A percentile compares a stretch with the other conserved stretches of the same genome.
phyloP scores from a whole-genome alignment of 1,140 invertebrate genomes.

The Cydia amplana region DNA sequence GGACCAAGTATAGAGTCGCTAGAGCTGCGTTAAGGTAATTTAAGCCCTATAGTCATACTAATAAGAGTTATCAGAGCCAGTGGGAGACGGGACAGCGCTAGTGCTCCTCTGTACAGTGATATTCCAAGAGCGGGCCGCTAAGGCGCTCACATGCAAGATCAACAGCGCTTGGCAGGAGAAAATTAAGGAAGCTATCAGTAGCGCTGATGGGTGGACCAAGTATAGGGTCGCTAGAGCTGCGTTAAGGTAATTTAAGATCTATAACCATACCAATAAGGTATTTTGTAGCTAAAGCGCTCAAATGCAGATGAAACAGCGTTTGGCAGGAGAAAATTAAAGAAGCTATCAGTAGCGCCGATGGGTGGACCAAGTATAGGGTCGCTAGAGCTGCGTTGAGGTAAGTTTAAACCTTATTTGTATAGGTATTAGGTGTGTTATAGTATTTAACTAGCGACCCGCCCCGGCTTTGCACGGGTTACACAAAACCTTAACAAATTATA shows the following conservation, averaged over 20 bases:
- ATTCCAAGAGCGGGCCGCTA: constrained; percentile 88
- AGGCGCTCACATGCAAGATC: constrained; percentile 60
- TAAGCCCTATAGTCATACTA: neutral
- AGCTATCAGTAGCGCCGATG: constrained; percentile 81
- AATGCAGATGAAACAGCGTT: too few relatives aligned
- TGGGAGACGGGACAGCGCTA: constrained; percentile 73
- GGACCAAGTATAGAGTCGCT: constrained; percentile 93
- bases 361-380: constrained; percentile 93
- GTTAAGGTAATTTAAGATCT: constrained; percentile 78
- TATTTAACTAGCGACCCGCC: too few relatives aligned
- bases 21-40: constrained; percentile 87
- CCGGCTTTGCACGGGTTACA: too few relatives aligned
- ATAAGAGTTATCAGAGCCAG: constrained; percentile 33
- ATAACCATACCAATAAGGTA: too few relatives aligned
- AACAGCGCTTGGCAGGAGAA: constrained; percentile 80
- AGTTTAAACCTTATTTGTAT: neutral
- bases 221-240: constrained; percentile 93
- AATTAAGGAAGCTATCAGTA: constrained; percentile 81
- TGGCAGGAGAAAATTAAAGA: too few relatives aligned
- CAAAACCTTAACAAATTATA: too few relatives aligned
- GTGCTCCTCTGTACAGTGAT: constrained; percentile 90
- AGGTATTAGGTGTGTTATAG: too few relatives aligned
- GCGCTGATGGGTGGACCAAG: constrained; percentile 87
- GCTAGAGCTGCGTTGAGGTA: constrained; percentile 90
- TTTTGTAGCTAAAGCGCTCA: constrained; percentile 78